Percentiles rank a stretch among this genome's conserved stretches.
Evolutionary conservation across 2,797 vertebrate species (phyloP).

Genomic region (Rhinichthys osculus): DNA sequence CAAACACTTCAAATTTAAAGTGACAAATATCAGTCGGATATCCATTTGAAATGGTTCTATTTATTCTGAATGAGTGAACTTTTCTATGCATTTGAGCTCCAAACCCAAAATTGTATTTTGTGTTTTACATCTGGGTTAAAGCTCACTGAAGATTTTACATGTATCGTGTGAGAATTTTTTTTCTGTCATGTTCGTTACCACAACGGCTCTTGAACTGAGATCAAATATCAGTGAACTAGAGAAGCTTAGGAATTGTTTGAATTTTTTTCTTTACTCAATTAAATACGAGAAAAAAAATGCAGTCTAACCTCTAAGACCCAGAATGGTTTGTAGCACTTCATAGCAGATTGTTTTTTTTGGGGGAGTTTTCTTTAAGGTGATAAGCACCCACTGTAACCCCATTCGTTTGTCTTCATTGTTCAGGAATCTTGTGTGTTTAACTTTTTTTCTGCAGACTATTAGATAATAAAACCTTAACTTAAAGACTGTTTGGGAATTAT

Average conservation of each 20-base stretch:
- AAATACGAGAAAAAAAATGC: constrained; percentile 12
- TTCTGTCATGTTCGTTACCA: constrained; percentile 11
- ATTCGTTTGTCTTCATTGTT: constrained; percentile 56
- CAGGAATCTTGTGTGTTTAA: constrained; percentile 54
- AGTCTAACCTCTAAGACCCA: constrained; percentile 50
- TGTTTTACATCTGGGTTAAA: constrained; percentile 44
- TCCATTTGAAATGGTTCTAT: constrained; percentile 67
- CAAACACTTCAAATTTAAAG: constrained; percentile 1
- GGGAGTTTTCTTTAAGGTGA: constrained; percentile 66
- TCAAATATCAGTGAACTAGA: constrained; percentile 22
- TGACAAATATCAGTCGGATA: neutral
- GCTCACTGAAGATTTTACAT: constrained; percentile 39
- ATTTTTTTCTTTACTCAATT: constrained; percentile 20
- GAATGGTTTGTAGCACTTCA: constrained; percentile 78
- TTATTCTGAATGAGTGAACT: constrained; percentile 74
- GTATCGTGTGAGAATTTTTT: constrained; percentile 33
- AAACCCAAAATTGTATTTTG: constrained; percentile 46
- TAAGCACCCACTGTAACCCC: constrained; percentile 66
- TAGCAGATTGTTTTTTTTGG: constrained; percentile 64
- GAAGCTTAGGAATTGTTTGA: constrained; percentile 8
- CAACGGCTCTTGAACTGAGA: constrained; percentile 3
- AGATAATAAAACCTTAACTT: constrained; percentile 61
- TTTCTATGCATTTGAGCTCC: constrained; percentile 77
- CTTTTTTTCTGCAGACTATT: constrained; percentile 57
- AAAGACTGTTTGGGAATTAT: constrained; percentile 12